Base-by-base conservation (phyloP, 1,140 invertebrate genomes). In the Arion vulgaris region DNA sequence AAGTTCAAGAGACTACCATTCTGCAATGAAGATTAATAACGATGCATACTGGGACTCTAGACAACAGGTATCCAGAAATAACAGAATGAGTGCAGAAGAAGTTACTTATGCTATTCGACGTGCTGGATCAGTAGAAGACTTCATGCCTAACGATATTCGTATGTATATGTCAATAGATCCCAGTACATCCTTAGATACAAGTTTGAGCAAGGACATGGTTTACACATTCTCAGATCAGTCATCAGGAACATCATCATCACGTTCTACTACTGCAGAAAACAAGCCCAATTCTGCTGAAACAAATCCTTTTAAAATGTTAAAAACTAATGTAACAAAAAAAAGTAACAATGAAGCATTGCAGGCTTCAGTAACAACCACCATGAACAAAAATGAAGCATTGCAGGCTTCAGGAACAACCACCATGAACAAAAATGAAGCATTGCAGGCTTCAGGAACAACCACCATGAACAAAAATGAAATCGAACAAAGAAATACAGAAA, bases 101-200 rank as follows among this genome's bases (percentile, higher is more conserved):
- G 51, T 68, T 28, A 81, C 49, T 41, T 80, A 41, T 36, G 62
- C 68, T 34, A 81, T 81, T 38, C 36, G 68, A 13, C 62, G 80
- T 28, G 83, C 73, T 1, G 84, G 84, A 0, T 85, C 84, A 34
- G 84, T 85, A n/a, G 84, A 85, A 68, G 84, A 85, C 45, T 85
- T 85, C 49, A 85, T 85, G 84, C 84, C 84, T 15, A 75, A 82
- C 32, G 77, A 80, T 76, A 82, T 85, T 39, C 62, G 77, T 17
- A 81, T 78, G 23, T 81, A 82, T 71, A 85, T 85, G 84, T 80
- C 71, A 28, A 82, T 82, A 69, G 71, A 81, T 28, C 68, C 80
- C 41, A 81, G n/a, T 32, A 57, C 19, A 36, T 57, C 69, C 36
- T 74, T 17, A 39, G 71, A 81, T 32, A 57, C 80, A 17, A 39